Evolutionary conservation across 2,888 invertebrate species (phyloP).

Genomic region (Hyposoter dolosus): DNA sequence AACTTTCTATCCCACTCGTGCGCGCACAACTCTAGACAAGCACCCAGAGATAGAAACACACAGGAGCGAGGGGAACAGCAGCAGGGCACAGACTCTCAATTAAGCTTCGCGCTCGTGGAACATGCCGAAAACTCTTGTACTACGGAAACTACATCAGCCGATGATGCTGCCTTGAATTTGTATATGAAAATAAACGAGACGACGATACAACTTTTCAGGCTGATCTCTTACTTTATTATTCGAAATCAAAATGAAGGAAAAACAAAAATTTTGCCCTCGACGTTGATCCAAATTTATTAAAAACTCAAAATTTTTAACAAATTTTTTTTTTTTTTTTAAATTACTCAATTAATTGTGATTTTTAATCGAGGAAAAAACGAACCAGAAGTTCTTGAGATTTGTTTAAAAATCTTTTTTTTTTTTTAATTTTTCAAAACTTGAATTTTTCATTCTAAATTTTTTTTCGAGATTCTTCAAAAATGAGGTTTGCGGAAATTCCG

Average conservation of each 20-base stretch:
- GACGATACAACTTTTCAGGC: neutral
- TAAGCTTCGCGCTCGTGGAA: conserved; percentile 46
- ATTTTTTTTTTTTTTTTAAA: too few species aligned
- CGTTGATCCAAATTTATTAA: neutral
- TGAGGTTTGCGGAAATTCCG: neutral
- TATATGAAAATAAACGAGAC: conserved; percentile 22
- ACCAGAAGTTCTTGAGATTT: neutral
- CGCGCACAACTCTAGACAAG: neutral
- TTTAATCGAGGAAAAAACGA: neutral
- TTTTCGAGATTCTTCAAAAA: neutral
- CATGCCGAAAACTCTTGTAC: conserved; percentile 43
- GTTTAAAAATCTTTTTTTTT: neutral
- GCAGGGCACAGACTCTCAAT: conserved; percentile 56
- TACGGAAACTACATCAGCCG: conserved; percentile 41
- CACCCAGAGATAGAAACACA: neutral
- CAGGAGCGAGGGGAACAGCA: conserved; percentile 2
- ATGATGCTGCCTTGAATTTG: conserved; percentile 40
- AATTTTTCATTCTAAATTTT: conserved; percentile 19
- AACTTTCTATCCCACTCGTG: conserved; percentile 53
- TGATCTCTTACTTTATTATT: neutral
- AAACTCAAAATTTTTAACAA: neutral
- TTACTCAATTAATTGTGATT: neutral
- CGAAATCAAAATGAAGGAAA: neutral
- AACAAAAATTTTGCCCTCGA: neutral
- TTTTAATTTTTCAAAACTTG: neutral